Percentiles rank a stretch among this genome's conserved stretches.
Evolutionary conservation across 2,113 vertebrate genomes (phyloP).

Genomic region (Piprites chloris): DNA sequence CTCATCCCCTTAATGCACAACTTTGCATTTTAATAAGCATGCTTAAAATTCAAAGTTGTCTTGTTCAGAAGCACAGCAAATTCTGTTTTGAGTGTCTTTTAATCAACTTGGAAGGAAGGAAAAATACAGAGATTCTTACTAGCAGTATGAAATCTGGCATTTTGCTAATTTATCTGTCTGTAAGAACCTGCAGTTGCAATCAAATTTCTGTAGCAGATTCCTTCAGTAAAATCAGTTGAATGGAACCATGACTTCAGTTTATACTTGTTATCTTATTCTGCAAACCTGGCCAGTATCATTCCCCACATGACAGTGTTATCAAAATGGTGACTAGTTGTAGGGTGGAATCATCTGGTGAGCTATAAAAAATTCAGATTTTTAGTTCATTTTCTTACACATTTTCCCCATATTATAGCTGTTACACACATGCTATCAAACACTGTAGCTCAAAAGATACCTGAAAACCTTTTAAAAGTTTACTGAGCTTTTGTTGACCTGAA

Average conservation of each 20-base stretch:
- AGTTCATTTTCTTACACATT: not conserved
- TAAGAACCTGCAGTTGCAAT: not conserved
- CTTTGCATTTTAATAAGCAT: constrained; percentile 29
- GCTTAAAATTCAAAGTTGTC: constrained; percentile 17
- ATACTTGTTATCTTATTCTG: not conserved
- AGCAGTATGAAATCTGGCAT: not conserved
- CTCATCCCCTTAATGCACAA: not conserved
- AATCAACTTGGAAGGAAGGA: not conserved
- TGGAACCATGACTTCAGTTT: not conserved
- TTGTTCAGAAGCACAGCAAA: not conserved
- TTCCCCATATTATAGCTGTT: not conserved
- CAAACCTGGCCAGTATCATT: not conserved
- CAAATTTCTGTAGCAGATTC: not conserved
- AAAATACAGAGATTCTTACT: not conserved
- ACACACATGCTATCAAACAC: not conserved
- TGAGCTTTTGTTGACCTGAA: not conserved
- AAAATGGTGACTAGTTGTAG: not conserved
- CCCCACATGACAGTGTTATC: not conserved
- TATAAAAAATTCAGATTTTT: not conserved
- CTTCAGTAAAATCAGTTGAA: not conserved
- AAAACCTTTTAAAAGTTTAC: not conserved
- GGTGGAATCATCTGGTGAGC: not conserved
- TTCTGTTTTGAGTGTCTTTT: not conserved
- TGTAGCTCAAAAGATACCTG: not conserved
- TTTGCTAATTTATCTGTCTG: not conserved